phyloP scores from a whole-genome alignment of 2,888 invertebrate species.

The Leptinotarsa rubiginosa region DNA sequence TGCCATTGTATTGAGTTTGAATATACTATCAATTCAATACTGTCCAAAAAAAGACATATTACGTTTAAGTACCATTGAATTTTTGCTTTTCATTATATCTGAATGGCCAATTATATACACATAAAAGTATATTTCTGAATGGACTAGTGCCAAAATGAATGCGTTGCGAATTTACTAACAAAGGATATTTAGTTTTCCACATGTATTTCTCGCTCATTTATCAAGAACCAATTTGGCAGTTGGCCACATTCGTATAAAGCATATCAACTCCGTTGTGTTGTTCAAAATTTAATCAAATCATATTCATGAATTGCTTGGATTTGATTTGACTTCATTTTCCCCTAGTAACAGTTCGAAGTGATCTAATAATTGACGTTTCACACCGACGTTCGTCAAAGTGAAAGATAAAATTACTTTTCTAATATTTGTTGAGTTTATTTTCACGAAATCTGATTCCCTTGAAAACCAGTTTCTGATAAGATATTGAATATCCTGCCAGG shows the following conservation, averaged over 20 bases:
- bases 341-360: neutral
- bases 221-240: conserved; percentile 15
- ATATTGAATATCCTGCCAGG: neutral
- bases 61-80: neutral
- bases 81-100: neutral
- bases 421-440: neutral
- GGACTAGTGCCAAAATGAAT: neutral
- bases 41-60: neutral
- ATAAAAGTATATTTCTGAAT: neutral
- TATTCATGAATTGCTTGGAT: neutral
- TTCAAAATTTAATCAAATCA: neutral
- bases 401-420: neutral
- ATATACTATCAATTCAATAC: too few relatives aligned
- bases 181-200: conserved; percentile 10
- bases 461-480: neutral
- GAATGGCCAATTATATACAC: neutral
- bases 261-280: neutral
- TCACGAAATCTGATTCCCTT: neutral
- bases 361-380: too few relatives aligned
- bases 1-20: too few relatives aligned
- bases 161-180: conserved; percentile 15
- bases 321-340: neutral
- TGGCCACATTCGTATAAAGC: neutral
- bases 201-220: neutral
- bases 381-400: neutral